phyloP scores from a whole-genome alignment of 2,888 invertebrate species.

The Phyto melanocephala region DNA sequence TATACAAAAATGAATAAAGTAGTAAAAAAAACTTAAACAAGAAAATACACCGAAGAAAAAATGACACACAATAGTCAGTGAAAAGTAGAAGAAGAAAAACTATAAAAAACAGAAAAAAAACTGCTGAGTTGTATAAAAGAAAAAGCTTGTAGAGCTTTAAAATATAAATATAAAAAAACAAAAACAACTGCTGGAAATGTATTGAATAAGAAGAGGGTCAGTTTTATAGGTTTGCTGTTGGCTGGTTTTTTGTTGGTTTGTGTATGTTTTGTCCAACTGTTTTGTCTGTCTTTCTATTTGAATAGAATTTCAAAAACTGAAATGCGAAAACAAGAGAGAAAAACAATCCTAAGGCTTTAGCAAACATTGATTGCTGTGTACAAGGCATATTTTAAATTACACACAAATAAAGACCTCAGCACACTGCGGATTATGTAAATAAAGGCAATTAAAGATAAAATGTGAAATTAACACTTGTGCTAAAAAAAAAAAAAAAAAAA shows the following conservation, averaged over 20 bases:
- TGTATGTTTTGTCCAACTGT: background rate
- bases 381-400: slow-evolving; percentile 12
- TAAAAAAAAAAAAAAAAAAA: background rate
- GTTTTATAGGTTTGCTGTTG: slow-evolving; percentile 18
- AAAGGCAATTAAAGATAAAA: background rate
- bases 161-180: background rate
- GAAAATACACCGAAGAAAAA: slow-evolving; percentile 1
- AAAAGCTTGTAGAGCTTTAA: background rate
- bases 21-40: background rate
- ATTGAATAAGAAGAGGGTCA: slow-evolving; percentile 33
- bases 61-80: slow-evolving; percentile 9
- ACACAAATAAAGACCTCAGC: background rate
- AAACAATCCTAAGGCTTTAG: slow-evolving; percentile 33
- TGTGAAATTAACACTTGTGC: too few relatives aligned
- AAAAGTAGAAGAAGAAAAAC: background rate
- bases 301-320: slow-evolving; percentile 6
- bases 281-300: background rate
- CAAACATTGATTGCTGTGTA: slow-evolving; percentile 41
- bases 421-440: background rate
- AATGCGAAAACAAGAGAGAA: slow-evolving; percentile 9
- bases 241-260: background rate
- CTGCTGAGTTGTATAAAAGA: background rate
- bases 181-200: background rate
- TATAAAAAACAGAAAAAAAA: background rate
- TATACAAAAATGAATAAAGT: slow-evolving; percentile 1